Evolutionary conservation across 2,797 vertebrate species (phyloP), one percentile per base, ranked within the genome.

Genomic region (Fistularia tabacaria): DNA sequence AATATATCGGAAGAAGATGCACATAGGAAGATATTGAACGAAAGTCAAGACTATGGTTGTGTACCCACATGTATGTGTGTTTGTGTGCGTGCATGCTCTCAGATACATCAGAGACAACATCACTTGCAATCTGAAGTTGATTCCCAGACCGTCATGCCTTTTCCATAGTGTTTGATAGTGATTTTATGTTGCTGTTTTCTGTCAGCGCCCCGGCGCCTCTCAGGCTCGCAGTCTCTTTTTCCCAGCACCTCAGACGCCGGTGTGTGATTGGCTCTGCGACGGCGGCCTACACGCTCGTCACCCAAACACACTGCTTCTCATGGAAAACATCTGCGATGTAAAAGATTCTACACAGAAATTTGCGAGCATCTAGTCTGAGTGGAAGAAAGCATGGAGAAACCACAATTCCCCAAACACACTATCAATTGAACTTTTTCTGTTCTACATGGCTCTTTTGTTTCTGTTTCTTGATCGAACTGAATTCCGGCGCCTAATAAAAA

Each of bases 51-150:
- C 43, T 45, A 10, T 12, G 43, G 11, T 4, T 7, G 13, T 15
- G 46, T 14, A 41, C 11, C 40, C 25, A 25, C 25, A 25, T 25
- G 25, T 25, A 25, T 25, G 25, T 45, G 46, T 52, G 50, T 0
- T 14, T 12, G 45, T 1, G 36, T 2, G 43, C 1, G 39, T 11
- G 50, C 36, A 42, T 1, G 0, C 6, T 38, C 0, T 5, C 12
- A 36, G 10, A 69, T 38, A 51, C 66, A 54, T 66, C 54, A 56
- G 44, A 65, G 42, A 49, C 38, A 49, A 41, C 54, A 55, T 65
- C 64, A 67, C 42, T 37, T 47, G 36, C 53, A 6, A 66, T 67
- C 57, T 51, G 38, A 70, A 40, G 59, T 69, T 59, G 66, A 45
- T 52, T 55, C 49, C 41, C 48, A 9, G 57, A 56, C 42, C 57